These are phyloP conservation scores for Poecilia gillii DNA, from an alignment of 2,797 vertebrate genomes.

Conservation along the genomic window DNA sequence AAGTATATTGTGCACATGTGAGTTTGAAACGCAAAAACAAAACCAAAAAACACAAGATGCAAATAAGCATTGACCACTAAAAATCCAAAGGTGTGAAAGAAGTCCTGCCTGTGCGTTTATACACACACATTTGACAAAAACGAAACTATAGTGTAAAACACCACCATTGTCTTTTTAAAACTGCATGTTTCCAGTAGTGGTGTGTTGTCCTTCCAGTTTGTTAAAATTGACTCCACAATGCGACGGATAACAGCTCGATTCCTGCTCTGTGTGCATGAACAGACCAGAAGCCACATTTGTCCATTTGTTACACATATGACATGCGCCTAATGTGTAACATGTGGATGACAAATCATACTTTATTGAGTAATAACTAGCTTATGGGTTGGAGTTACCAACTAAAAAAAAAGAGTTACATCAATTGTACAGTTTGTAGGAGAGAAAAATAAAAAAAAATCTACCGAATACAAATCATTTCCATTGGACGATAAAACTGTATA, in stretches of 20 bases:
- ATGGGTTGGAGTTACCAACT: constrained; percentile 18
- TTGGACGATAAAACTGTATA: no score
- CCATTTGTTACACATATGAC: no score
- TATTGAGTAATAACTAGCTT: constrained; percentile 60
- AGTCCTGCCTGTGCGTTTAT: constrained; percentile 10
- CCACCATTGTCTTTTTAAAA: constrained; percentile 38
- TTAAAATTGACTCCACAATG: constrained; percentile 57
- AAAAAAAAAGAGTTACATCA: constrained; percentile 35
- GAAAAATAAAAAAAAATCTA: no score
- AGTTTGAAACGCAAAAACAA: not conserved
- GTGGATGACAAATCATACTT: constrained; percentile 39
- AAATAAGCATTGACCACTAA: not conserved
- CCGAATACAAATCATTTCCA: no score
- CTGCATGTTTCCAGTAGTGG: constrained; percentile 60
- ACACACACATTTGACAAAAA: constrained; percentile 46
- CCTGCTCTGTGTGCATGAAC: constrained; percentile 58
- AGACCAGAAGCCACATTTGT: constrained; percentile 26
- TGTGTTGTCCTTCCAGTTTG: constrained; percentile 71
- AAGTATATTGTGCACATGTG: not conserved
- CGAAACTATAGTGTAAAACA: constrained; percentile 45
- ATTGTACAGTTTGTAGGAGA: constrained; percentile 27
- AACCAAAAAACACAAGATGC: constrained; percentile 2
- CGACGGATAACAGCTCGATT: constrained; percentile 68
- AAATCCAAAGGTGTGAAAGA: not conserved
- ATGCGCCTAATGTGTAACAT: not conserved